Base-by-base conservation (phyloP, 2,888 invertebrate species). In the Elmis aenea region DNA sequence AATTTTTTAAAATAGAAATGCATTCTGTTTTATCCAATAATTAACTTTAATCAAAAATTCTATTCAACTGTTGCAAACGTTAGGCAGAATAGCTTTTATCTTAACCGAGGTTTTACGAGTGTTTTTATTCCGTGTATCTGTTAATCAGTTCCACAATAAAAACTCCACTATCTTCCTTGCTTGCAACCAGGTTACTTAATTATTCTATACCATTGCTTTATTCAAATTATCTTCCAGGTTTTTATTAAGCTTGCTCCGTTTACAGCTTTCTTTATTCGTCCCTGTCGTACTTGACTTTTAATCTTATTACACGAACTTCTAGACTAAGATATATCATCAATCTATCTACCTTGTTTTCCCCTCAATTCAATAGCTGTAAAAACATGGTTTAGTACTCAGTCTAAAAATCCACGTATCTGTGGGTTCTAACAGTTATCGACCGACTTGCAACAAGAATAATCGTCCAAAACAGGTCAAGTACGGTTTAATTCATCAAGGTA, bases 311-410 rank as follows among this genome's bases (percentile, higher is more conserved):
- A 39, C 38, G 38, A 33, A 28, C 38, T 32, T 23, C 28, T 31
- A 22, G 24, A 26, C 33, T 38, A 38, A 39, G 41, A 38, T 41
- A 46, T 38, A 38, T 42, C 45, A 44, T 45, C 46, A 48, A 41
- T 46, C 38, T 44, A 38, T 41, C 33, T n/a, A n/a, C 22, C 26
- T 37, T 32, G 38, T 39, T 34, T 35, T 30, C 39, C 35, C 46
- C 49, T 48, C 52, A 50, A 52, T 52, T 48, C 47, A 45, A 43
- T 50, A 48, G 46, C 47, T 51, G 50, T 51, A 45, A 41, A 47
- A 46, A 55, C 53, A 56, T 53, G 52, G 52, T 53, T 52, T 45
- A 55, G 52, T 51, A 52, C 52, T 54, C 53, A 47, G 38, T 38
- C 40, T 46, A 46, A 51, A 48, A 50, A 50, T 50, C 37, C 42